Evolutionary conservation across 2,113 vertebrate species (phyloP).

Genomic region (Pelmatolapia mariae): DNA sequence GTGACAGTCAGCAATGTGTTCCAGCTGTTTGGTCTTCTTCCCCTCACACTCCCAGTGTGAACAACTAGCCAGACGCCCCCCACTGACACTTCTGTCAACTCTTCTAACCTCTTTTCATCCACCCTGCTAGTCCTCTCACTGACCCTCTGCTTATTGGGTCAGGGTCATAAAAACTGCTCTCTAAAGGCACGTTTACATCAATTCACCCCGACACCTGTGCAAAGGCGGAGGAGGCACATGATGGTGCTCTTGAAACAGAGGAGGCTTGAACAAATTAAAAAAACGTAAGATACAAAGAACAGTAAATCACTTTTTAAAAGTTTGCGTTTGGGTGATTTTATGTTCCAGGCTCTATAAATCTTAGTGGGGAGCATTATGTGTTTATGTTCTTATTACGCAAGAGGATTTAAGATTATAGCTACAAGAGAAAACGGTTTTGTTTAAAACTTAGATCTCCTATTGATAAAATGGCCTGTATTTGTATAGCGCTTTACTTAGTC

Average conservation of each 20-base stretch:
- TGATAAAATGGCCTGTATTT: not conserved
- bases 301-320: not conserved
- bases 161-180: conserved; percentile 54
- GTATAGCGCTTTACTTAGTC: not conserved
- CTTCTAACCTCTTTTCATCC: not conserved
- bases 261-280: conserved; percentile 5
- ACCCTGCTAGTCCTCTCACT: not conserved
- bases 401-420: not conserved
- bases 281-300: not conserved
- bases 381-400: conserved; percentile 31
- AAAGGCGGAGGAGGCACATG: conserved; percentile 26
- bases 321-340: not conserved
- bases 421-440: not conserved
- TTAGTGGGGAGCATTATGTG: not conserved
- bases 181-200: conserved; percentile 32
- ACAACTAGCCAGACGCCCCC: conserved; percentile 8
- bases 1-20: conserved; percentile 49
- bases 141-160: conserved; percentile 51
- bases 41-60: not conserved
- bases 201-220: conserved; percentile 56
- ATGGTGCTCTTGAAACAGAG: conserved; percentile 13
- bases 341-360: conserved; percentile 23
- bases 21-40: conserved; percentile 34
- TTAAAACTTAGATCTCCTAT: not conserved
- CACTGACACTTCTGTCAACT: conserved; percentile 40